Evolutionary conservation across 92 coral and sea anemone species (phyloP), one percentile per base, ranked within the genome.

Genomic region (Epizoanthus scotinus): DNA sequence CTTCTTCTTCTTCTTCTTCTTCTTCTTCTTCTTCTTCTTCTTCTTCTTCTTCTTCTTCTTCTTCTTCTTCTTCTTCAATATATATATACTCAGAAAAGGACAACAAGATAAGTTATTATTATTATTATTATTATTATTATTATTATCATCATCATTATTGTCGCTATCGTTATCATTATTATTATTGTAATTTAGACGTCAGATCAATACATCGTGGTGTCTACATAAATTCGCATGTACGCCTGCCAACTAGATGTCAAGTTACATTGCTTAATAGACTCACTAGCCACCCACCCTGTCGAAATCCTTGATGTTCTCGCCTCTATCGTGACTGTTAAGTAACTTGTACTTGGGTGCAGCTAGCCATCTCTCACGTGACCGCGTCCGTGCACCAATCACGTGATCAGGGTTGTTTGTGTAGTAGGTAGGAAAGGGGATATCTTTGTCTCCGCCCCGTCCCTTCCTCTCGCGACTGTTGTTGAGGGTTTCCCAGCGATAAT

Each of bases 301-400:
- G 80, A 85, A 95, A 10, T 82, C 82, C 70, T 88, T 85, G 36
- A 95, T 82, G 24, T 87, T 77, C 27, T 63, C 90, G 17, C 90
- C 94, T 29, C 98, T 77, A 5, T 85, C 92, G 57, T 91, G 91
- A 18, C 64, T 55, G 63, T 95, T 93, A 60, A 91, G 81, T 21
- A 92, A 88, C 59, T 81, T 89, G 82, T 90, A 90, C 42, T 88
- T 92, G 10, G 94, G 99, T 5, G 90, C 92, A 9, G 98, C 98
- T 15, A 78, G 86, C 99, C 99, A 95, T 34, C 98, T 94, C 70
- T 95, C 99, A 72, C 99, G 92, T 63, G 98, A 88, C 73, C 88
- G 86, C 7, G 98, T 87, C 65, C 98, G 87, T 34, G 98, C 91
- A n/a, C 99, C 99, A 14, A 93, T 83, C 79, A 95, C 95, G 79